Evolutionary conservation across 2,888 invertebrate species (phyloP), one percentile per base, ranked within the genome.

Genomic region (Apamea crenata): DNA sequence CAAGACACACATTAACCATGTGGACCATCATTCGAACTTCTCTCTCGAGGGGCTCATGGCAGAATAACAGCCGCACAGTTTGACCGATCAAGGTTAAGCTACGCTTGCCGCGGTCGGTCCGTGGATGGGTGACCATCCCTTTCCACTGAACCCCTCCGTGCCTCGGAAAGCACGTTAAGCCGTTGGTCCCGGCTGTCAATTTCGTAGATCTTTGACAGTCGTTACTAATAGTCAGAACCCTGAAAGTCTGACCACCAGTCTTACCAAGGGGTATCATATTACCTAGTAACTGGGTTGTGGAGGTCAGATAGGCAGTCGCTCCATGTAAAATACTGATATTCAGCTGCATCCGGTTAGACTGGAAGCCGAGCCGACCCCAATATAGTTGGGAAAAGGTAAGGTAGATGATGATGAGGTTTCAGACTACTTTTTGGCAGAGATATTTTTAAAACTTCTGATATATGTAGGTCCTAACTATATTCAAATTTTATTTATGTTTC

Each of bases 71-170:
- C 21, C 21, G 25, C n/a, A 63, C 25, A 77, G n/a, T 40, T 29
- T 2, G 40, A 29, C 5, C 36, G 29, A 63, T 25, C n/a, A 21
- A 36, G 50, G 47, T 76, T 29, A 76, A 63, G 77, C 77, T 63
- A 50, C 25, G 25, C 29, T 50, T 50, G 29, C 50, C 29, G 50
- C 21, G 47, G 36, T 63, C 77, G 40, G 63, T 50, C 40, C 5
- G 25, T 14, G 40, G 77, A 77, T 77, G 61, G 77, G 78, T 77
- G 61, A 77, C 77, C 77, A 50, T 50, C 16, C 1, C 5, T 14
- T 14, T 59, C 18, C 6, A 21, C 18, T 36, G 32, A 44, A 10
- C 21, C 47, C n/a, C 44, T 44, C 76, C 76, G n/a, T 76, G 59
- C 21, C 36, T 76, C 76, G 47, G 76, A 59, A 75, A 76, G 44